A percentile compares a stretch with the other conserved stretches of the same genome.
Conservation (phyloP, 2,888 invertebrate genomes). For the Ophion ellenae region DNA sequence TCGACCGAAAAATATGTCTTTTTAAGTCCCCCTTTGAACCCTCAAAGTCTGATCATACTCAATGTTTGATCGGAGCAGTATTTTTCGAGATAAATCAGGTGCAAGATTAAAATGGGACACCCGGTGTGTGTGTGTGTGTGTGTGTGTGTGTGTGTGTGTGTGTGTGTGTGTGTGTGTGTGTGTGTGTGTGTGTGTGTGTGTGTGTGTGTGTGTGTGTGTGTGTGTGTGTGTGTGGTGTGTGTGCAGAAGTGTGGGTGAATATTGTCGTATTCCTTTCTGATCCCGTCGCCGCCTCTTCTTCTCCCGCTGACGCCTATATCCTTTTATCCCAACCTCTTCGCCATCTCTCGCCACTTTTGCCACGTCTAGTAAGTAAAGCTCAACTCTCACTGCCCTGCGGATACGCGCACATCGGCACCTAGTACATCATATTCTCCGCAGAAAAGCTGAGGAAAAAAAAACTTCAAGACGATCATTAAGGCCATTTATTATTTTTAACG, state of each 20-base stretch:
- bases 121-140: too few species aligned
- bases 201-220: too few species aligned
- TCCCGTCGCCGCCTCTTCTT: conserved; percentile 40
- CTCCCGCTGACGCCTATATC: conserved; percentile 22
- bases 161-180: too few species aligned
- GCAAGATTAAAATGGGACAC: too few species aligned
- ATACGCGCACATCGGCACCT: conserved; percentile 5
- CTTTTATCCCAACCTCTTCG: conserved; percentile 8
- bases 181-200: too few species aligned
- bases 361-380: conserved; percentile 22
- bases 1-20: too few species aligned
- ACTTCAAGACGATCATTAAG: neutral
- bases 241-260: conserved; percentile 1
- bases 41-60: too few species aligned
- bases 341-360: conserved; percentile 30
- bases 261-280: conserved; percentile 52
- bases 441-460: neutral
- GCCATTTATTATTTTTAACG: neutral
- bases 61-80: too few species aligned
- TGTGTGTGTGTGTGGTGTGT: neutral
- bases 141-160: too few species aligned
- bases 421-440: neutral
- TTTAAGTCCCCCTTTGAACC: too few species aligned
- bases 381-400: conserved; percentile 6
- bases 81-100: too few species aligned